phyloP scores from a whole-genome alignment of 2,113 vertebrate genomes.

The Lucifuga dentata region DNA sequence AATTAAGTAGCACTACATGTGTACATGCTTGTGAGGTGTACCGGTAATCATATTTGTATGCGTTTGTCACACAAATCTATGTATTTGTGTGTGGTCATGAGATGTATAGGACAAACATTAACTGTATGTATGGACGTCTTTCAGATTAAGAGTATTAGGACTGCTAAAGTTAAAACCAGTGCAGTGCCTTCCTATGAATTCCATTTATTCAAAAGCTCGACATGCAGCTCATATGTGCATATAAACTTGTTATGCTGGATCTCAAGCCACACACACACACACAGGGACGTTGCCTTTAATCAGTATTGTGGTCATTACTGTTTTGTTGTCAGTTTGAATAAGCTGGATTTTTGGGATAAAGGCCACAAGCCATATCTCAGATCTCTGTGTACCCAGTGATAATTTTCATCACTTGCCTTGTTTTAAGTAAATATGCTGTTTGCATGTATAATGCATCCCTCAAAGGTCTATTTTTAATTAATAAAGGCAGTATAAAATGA shows the following conservation, averaged over 20 bases:
- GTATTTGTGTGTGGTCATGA: constrained; percentile 17
- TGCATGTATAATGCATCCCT: constrained; percentile 74
- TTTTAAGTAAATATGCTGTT: constrained; percentile 60
- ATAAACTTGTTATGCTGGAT: constrained; percentile 45
- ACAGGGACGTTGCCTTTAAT: constrained; percentile 33
- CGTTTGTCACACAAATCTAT: constrained; percentile 1
- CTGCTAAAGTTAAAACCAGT: constrained; percentile 1
- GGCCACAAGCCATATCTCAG: constrained; percentile 41
- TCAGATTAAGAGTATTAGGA: constrained; percentile 37
- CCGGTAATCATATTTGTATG: constrained; percentile 43
- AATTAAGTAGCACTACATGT: constrained; percentile 65
- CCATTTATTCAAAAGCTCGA: constrained; percentile 34
- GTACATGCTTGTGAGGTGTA: constrained; percentile 58
- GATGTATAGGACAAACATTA: constrained; percentile 14
- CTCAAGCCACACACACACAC: constrained; percentile 36
- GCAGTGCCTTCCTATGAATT: constrained; percentile 31
- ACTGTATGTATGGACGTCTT: constrained; percentile 33
- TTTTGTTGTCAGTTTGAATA: constrained; percentile 63
- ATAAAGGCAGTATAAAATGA: constrained; percentile 76
- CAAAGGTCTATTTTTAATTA: constrained; percentile 80
- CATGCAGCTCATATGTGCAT: constrained; percentile 54
- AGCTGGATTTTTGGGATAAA: constrained; percentile 62
- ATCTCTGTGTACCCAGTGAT: constrained; percentile 55
- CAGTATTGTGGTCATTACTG: constrained; percentile 37
- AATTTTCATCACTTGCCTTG: constrained; percentile 52